Percentiles rank a stretch among this genome's conserved stretches.
Conservation (phyloP, 2,888 invertebrate genomes). For the Branchellion lobata region DNA sequence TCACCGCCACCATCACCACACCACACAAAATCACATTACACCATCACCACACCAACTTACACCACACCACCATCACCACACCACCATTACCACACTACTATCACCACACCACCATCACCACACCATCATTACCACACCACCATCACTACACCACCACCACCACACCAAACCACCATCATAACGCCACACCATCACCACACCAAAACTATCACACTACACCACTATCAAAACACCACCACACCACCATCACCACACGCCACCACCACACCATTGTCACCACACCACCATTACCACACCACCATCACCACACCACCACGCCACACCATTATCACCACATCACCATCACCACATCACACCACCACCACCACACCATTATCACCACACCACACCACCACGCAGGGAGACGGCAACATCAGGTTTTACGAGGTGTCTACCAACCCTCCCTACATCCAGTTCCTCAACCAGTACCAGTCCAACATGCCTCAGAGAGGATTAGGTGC, state of each 20-base stretch:
- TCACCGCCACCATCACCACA: no score
- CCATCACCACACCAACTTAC: no score
- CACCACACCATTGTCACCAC: not conserved
- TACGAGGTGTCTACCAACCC: conserved; percentile 89
- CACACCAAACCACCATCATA: no score
- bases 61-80: no score
- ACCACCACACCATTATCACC: not conserved
- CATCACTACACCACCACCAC: no score
- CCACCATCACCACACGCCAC: not conserved
- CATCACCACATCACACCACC: not conserved
- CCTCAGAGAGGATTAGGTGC: conserved; percentile 80
- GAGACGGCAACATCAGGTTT: conserved; percentile 93
- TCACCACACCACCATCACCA: no score
- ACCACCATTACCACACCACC: not conserved
- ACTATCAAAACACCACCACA: no score
- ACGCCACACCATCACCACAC: no score
- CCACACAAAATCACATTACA: no score
- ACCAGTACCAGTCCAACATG: conserved; percentile 94
- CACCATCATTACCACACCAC: no score
- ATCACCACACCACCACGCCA: not conserved
- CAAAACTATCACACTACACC: no score
- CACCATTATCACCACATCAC: not conserved
- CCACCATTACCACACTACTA: no score
- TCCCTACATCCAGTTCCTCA: conserved; percentile 92
- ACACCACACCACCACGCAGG: conserved; percentile 63